Evolutionary conservation across 2,113 vertebrate species (phyloP).

Genomic region (Macheiramphus alcinus): DNA sequence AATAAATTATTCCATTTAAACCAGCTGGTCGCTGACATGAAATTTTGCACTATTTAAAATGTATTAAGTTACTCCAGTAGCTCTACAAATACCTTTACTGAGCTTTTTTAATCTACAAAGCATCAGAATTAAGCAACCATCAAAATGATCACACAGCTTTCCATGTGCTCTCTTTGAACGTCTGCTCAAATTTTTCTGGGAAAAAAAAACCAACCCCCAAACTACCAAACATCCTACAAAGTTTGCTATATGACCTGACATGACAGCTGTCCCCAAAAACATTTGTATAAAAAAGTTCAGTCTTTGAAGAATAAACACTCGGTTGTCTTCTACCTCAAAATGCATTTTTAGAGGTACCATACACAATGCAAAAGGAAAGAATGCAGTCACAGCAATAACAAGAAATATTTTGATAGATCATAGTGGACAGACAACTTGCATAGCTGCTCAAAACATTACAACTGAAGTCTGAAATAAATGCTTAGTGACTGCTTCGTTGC

Average conservation of each 20-base stretch:
- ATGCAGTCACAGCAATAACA: background rate
- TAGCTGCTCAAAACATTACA: background rate
- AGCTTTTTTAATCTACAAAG: background rate
- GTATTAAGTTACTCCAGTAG: background rate
- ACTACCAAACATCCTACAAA: background rate
- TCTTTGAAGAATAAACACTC: background rate
- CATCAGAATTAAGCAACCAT: background rate
- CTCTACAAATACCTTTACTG: background rate
- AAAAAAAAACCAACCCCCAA: background rate
- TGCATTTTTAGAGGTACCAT: background rate
- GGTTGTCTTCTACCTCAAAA: background rate
- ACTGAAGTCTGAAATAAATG: background rate
- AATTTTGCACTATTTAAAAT: background rate
- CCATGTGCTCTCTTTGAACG: background rate
- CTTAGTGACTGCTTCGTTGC: background rate
- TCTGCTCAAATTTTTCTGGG: background rate
- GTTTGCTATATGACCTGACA: background rate
- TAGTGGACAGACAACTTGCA: background rate
- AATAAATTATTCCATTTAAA: background rate
- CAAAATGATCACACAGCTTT: background rate
- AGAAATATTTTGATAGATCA: background rate
- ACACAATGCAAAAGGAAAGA: background rate
- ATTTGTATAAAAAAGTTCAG: background rate
- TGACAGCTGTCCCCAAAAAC: background rate
- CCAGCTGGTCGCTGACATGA: background rate